These are phyloP conservation scores for Larimichthys polyactis DNA, from an alignment of 2,113 vertebrate genomes.

Conservation along the genomic window DNA sequence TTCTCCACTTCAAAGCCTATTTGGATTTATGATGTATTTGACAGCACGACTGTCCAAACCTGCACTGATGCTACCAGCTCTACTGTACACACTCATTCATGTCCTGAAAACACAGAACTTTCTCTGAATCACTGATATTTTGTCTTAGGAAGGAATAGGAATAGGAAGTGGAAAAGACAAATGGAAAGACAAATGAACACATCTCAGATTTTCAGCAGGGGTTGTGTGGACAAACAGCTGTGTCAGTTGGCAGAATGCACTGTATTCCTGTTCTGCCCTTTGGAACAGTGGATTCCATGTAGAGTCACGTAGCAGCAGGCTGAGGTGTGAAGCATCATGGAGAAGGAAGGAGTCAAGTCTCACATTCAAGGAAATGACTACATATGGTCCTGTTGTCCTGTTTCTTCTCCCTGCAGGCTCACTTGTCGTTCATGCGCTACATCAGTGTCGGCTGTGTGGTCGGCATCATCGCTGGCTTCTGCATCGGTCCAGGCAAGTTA, in stretches of 20 bases:
- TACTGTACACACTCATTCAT: too few species aligned
- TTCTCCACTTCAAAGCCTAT: too few species aligned
- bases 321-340: neutral
- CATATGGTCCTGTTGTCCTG: neutral
- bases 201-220: neutral
- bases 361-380: neutral
- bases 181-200: constrained; percentile 5
- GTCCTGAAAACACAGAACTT: too few species aligned
- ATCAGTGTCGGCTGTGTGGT: constrained; percentile 88
- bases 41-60: too few species aligned
- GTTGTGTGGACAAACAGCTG: neutral
- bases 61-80: too few species aligned
- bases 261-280: neutral
- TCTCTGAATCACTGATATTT: too few species aligned
- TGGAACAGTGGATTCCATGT: neutral
- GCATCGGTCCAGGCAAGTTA: constrained; percentile 91
- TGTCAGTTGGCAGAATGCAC: neutral
- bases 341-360: neutral
- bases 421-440: constrained; percentile 88
- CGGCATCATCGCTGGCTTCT: constrained; percentile 93
- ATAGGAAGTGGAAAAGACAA: too few species aligned
- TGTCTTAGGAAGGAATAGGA: too few species aligned
- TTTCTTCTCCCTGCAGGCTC: constrained; percentile 68
- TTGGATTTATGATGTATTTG: too few species aligned
- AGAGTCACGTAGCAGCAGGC: neutral